Evolutionary conservation across 2,888 invertebrate genomes (phyloP).

Genomic region (Thumatha senex): DNA sequence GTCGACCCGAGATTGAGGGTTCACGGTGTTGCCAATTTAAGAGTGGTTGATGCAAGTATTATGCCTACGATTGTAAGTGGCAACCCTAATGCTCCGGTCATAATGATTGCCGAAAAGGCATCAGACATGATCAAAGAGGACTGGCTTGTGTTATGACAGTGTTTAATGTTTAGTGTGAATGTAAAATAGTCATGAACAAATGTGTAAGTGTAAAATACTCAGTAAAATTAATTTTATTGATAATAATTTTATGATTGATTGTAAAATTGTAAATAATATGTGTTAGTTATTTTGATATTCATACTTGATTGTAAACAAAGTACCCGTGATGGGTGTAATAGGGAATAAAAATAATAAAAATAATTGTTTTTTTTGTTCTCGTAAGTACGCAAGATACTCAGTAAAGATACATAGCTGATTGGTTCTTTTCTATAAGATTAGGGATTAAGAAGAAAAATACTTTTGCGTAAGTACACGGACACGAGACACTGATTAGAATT

Average conservation of each 20-base stretch:
- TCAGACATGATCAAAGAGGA: slow-evolving; percentile 95
- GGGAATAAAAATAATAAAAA: slow-evolving; percentile 20
- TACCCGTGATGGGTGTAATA: slow-evolving; percentile 24
- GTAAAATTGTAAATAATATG: slow-evolving; percentile 31
- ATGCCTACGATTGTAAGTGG: slow-evolving; percentile 96
- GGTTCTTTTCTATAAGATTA: no score
- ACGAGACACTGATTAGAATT: no score
- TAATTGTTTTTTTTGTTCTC: neutral
- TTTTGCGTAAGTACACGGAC: no score
- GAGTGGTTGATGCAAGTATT: slow-evolving; percentile 93
- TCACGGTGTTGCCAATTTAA: slow-evolving; percentile 89
- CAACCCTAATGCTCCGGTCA: slow-evolving; percentile 94
- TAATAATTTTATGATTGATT: slow-evolving; percentile 20
- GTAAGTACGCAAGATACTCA: no score
- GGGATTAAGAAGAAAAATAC: no score
- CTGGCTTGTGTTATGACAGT: slow-evolving; percentile 86
- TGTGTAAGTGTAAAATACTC: slow-evolving; percentile 19
- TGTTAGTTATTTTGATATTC: slow-evolving; percentile 26
- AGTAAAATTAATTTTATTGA: slow-evolving; percentile 24
- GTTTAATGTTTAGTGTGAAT: slow-evolving; percentile 47
- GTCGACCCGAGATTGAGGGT: slow-evolving; percentile 91
- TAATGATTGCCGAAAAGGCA: slow-evolving; percentile 96
- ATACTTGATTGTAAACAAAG: slow-evolving; percentile 24
- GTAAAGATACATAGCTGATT: no score
- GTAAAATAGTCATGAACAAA: slow-evolving; percentile 32